Percentiles rank a stretch among this genome's conserved stretches.
Conservation (phyloP, 1,140 invertebrate genomes). For the Listronotus oregonensis region DNA sequence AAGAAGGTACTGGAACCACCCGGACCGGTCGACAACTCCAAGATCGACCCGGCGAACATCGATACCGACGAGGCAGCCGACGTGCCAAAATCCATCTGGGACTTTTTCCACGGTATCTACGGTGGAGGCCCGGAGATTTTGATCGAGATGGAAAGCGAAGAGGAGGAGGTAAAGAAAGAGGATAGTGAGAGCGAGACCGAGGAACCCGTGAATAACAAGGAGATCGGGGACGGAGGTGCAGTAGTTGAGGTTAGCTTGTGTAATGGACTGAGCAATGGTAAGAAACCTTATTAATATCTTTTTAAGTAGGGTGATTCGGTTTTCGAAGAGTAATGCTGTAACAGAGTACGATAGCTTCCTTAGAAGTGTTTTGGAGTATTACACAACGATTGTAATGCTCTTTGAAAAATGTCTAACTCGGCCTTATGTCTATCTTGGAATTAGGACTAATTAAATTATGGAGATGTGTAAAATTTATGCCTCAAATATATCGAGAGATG, state of each 20-base stretch:
- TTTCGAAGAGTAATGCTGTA: too few species aligned
- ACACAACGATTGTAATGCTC: too few species aligned
- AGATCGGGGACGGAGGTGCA: background rate
- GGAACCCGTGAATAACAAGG: background rate
- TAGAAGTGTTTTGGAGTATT: too few species aligned
- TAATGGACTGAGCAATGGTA: background rate
- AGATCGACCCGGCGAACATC: slow-evolving; percentile 60
- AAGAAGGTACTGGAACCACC: slow-evolving; percentile 77
- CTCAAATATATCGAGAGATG: too few species aligned
- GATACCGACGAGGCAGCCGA: slow-evolving; percentile 68
- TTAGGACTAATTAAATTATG: too few species aligned
- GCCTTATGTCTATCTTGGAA: too few species aligned
- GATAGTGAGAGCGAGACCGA: slow-evolving; percentile 1
- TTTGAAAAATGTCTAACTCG: too few species aligned
- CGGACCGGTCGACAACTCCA: slow-evolving; percentile 84
- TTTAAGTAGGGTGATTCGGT: too few species aligned
- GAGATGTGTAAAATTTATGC: too few species aligned
- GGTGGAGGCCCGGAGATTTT: slow-evolving; percentile 83
- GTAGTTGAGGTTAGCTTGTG: background rate
- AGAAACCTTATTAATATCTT: too few species aligned
- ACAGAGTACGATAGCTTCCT: too few species aligned
- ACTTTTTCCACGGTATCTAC: slow-evolving; percentile 82
- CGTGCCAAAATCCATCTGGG: slow-evolving; percentile 82
- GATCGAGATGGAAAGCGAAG: slow-evolving; percentile 41
- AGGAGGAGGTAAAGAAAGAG: slow-evolving; percentile 6